Evolutionary conservation across 2,797 vertebrate species (phyloP).

Genomic region (Intellagama lesueurii): DNA sequence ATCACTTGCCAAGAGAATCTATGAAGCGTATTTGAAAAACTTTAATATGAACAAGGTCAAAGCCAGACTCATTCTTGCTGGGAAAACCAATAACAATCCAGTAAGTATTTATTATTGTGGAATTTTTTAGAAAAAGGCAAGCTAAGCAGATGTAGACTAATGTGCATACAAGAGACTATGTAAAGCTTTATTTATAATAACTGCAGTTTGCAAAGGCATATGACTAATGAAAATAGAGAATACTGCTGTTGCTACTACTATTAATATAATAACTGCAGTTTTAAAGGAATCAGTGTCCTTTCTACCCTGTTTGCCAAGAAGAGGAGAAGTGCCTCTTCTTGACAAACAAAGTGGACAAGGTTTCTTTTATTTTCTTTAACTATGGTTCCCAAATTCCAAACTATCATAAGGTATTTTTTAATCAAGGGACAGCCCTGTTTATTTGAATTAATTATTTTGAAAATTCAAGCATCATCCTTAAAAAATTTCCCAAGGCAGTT

Average conservation of each 20-base stretch:
- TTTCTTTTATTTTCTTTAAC: neutral
- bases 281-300: neutral
- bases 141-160: neutral
- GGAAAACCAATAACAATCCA: slow-evolving; percentile 90
- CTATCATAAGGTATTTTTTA: neutral
- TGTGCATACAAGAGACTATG: neutral
- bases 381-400: neutral
- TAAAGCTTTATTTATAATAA: neutral
- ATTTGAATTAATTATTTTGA: neutral
- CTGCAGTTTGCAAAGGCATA: neutral
- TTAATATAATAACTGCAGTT: neutral
- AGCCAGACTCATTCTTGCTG: slow-evolving; percentile 92
- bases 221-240: too few relatives aligned
- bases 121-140: neutral
- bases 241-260: too few relatives aligned
- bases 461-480: neutral
- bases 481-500: neutral
- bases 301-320: neutral
- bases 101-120: slow-evolving; percentile 79
- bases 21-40: slow-evolving; percentile 96
- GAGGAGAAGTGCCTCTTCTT: neutral
- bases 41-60: slow-evolving; percentile 99
- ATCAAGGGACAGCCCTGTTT: neutral
- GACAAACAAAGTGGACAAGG: too few relatives aligned
- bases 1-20: slow-evolving; percentile 92